Conservation (phyloP, 2,797 vertebrate genomes). For the Vultur gryphus region DNA sequence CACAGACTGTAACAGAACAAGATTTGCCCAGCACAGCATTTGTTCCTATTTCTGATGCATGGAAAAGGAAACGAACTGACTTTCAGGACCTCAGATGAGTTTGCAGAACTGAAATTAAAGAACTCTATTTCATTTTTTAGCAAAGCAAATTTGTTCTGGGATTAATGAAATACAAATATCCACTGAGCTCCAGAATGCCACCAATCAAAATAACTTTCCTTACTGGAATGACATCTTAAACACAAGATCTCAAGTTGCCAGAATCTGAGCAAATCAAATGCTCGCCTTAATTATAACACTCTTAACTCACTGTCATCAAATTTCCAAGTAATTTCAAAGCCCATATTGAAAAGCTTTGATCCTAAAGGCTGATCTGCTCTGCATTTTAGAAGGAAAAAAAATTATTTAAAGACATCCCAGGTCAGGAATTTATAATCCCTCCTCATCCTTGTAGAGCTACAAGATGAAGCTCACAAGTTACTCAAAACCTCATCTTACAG, state of each 20-base stretch:
- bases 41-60: not conserved
- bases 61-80: not conserved
- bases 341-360: not conserved
- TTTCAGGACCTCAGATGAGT: not conserved
- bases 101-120: not conserved
- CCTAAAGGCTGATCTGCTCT: not conserved
- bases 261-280: not conserved
- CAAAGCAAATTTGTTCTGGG: not conserved
- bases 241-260: not conserved
- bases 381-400: not conserved
- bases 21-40: not conserved
- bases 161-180: not conserved
- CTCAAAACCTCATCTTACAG: not conserved
- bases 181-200: not conserved
- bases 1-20: not conserved
- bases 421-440: not conserved
- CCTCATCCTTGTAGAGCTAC: not conserved
- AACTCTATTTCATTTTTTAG: not conserved
- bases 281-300: not conserved
- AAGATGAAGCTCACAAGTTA: not conserved
- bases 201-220: not conserved
- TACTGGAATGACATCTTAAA: not conserved
- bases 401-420: not conserved
- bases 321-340: not conserved
- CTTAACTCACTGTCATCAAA: not conserved